Evolutionary conservation across 2,888 invertebrate species (phyloP).

Genomic region (Lypha dubia): DNA sequence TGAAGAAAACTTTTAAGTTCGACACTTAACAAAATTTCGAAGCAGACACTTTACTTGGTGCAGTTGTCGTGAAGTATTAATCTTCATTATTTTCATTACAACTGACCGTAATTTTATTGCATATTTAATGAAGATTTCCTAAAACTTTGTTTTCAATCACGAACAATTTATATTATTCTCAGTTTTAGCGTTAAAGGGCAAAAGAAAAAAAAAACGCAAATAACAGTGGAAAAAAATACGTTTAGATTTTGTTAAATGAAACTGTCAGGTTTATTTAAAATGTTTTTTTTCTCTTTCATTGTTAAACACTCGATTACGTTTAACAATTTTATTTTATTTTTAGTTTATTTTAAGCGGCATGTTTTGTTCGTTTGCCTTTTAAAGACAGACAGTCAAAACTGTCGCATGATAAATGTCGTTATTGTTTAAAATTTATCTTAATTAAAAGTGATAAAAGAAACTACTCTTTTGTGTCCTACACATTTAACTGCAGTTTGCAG

Average conservation of each 20-base stretch:
- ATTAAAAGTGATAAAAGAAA: conserved; percentile 48
- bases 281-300: not conserved
- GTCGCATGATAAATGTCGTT: conserved; percentile 49
- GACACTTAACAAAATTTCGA: not conserved
- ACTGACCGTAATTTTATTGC: not conserved
- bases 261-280: conserved; percentile 24
- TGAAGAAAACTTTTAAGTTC: not conserved
- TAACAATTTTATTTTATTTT: not conserved
- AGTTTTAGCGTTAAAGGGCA: conserved; percentile 52
- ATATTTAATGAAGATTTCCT: not conserved
- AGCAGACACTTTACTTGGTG: not conserved
- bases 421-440: conserved; percentile 61
- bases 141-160: not conserved
- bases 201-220: not conserved
- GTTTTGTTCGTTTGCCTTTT: not conserved
- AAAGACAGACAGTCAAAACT: not conserved
- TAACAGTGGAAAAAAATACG: not conserved
- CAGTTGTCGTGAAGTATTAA: not conserved
- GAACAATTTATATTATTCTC: conserved; percentile 32
- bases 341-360: not conserved
- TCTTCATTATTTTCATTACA: not conserved
- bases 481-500: not conserved
- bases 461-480: not conserved
- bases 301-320: conserved; percentile 4
- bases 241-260: conserved; percentile 36